A percentile compares a stretch with the other conserved stretches of the same genome.
Evolutionary conservation across 2,888 invertebrate species (phyloP).

Genomic region (Noctuana brunneofusca): DNA sequence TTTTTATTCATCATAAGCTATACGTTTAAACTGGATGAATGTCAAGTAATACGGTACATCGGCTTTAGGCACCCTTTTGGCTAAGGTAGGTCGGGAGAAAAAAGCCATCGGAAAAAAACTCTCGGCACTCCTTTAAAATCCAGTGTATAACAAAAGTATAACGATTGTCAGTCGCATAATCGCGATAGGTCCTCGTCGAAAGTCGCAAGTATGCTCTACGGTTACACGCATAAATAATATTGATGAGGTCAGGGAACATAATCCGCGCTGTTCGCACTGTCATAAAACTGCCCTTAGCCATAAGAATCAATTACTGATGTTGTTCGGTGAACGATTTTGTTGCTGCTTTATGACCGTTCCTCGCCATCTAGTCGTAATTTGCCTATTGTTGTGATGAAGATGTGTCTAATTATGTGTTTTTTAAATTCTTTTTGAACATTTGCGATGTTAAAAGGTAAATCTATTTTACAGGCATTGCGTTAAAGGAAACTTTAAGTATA

Average conservation of each 20-base stretch:
- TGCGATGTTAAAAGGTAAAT: not conserved
- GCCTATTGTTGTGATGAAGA: slow-evolving; percentile 25
- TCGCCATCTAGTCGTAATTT: slow-evolving; percentile 27
- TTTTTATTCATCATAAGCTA: no score
- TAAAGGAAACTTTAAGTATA: no score
- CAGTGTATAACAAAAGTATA: no score
- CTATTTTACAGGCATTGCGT: no score
- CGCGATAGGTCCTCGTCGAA: not conserved
- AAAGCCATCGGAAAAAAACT: no score
- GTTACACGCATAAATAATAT: slow-evolving; percentile 53
- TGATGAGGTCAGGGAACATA: slow-evolving; percentile 61
- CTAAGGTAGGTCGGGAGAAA: no score
- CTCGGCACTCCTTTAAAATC: no score
- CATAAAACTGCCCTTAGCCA: slow-evolving; percentile 55
- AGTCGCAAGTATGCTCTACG: slow-evolving; percentile 25
- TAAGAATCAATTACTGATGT: slow-evolving; percentile 48
- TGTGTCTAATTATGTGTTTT: slow-evolving; percentile 20
- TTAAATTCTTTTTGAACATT: not conserved
- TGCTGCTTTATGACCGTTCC: slow-evolving; percentile 10
- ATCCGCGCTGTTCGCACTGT: slow-evolving; percentile 48
- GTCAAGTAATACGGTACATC: no score
- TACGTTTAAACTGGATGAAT: no score
- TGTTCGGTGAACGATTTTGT: slow-evolving; percentile 32
- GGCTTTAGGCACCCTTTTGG: no score
- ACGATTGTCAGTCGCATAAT: not conserved